Base-by-base conservation (phyloP, 2,888 invertebrate species). In the Sinelater perroti region DNA sequence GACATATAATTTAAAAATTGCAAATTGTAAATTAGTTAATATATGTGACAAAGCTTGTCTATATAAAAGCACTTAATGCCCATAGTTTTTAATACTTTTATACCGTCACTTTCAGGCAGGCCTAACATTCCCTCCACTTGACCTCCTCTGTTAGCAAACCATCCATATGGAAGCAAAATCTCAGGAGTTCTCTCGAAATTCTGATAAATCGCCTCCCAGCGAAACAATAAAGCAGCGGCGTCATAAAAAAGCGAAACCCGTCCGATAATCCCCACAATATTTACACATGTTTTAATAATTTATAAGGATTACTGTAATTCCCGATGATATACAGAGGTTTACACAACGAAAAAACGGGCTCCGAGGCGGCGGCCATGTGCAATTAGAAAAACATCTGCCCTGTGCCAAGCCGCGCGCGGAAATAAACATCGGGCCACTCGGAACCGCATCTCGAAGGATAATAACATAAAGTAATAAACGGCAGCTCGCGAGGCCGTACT, bases 371-470 rank as follows among this genome's bases (percentile, higher is more conserved):
- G 46, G 33, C 49, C 44, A 47, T 30, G 28, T 47, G 52, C 44
- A 57, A 57, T 57, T 57, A 57, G 38, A 46, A 38, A 57, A 50
- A 46, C 57, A 57, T 57, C 57, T 57, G 57, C 33, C 35, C 40
- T 20, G 30, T 26, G 36, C n/a, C 10, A 26, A 14, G 28, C 10
- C 24, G 18, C 30, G 44, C 16, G 30, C 6, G 21, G 17, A 53
- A 54, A 46, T 28, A 36, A 46, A 38, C 35, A 36, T 36, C 36
- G 20, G 31, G 45, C 35, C 18, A 45, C 38, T 46, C 26, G 26
- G 28, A 18, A 54, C 40, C 46, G 46, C 47, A 36, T 46, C 45
- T 54, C 46, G 40, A 53, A 47, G 36, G 44, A 44, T 44, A 56
- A 50, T 42, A 54, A 54, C 35, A 36, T 28, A 30, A 52, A 35